Base-by-base conservation (phyloP, 2,888 invertebrate genomes). In the Calephelis perditalis region DNA sequence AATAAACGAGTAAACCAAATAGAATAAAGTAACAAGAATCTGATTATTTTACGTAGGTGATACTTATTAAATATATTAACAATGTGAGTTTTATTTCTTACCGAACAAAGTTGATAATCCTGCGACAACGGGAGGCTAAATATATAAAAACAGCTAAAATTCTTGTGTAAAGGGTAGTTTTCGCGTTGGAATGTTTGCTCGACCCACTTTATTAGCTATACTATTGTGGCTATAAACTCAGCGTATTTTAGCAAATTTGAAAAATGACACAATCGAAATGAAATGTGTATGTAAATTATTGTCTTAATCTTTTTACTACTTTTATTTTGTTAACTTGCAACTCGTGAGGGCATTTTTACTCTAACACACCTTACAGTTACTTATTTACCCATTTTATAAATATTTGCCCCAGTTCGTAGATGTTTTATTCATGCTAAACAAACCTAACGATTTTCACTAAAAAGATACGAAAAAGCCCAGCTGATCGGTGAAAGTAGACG, bases 181-280 rank as follows among this genome's bases (percentile, higher is more conserved):
- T 60, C 79, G 82, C 78, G 79, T 68, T 70, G 72, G 73, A 79
- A 81, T 85, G 85, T 85, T 85, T 84, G 78, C 77, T 71, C 84
- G 84, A 81, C 84, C 86, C 84, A 86, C 84, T 86, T 86, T 86
- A 86, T 86, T 86, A 86, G 82, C 80, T 73, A 71, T 68, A 74
- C 67, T 69, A 61, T 64, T 72, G 66, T 64, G 75, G 82, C 79
- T 71, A 79, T 57, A 45, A 76, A 58, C 54, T n/a, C 4, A 1
- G 57, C 57, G 61, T 12, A 57, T 63, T 69, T 66, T 65, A 9
- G 4, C 8, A 1, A 26, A 57, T 26, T 8, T 47, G 9, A 57
- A 45, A 40, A 40, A 40, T 26, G 15, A 26, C 26, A 26, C 4
- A 1, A 26, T 26, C 26, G 3, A 3, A 26, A 26, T 26, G 3